Conservation (phyloP, 92 coral and sea anemone genomes). For the Parazoanthus atlanticus region DNA sequence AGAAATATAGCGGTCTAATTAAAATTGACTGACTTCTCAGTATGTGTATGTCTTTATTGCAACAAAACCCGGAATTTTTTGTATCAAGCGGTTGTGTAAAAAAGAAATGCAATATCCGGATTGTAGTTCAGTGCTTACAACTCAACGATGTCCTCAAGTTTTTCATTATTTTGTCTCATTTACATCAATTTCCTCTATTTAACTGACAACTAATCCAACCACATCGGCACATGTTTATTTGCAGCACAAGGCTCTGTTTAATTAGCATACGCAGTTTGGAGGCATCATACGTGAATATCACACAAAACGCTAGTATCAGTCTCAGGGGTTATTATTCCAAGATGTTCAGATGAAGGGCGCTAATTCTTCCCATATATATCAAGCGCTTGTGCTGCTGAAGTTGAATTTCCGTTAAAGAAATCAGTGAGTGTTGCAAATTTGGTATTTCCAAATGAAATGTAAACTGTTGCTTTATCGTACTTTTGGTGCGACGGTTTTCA, state of each 20-base stretch:
- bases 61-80: not conserved
- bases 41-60: not conserved
- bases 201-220: not conserved
- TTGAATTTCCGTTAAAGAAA: not conserved
- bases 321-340: not conserved
- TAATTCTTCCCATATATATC: not conserved
- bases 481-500: not conserved
- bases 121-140: slow-evolving; percentile 14
- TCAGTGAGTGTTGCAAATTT: not conserved
- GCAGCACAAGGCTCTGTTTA: not conserved
- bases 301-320: not conserved
- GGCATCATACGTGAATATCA: slow-evolving; percentile 4
- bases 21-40: not conserved
- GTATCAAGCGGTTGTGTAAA: not conserved
- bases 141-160: not conserved
- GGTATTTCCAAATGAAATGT: slow-evolving; percentile 6
- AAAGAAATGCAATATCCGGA: slow-evolving; percentile 3
- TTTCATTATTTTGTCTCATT: slow-evolving; percentile 9
- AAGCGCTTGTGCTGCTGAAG: not conserved
- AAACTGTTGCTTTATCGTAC: not conserved
- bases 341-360: not conserved
- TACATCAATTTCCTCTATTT: slow-evolving; percentile 16
- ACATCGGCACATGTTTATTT: not conserved
- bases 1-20: not conserved
- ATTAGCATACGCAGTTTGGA: not conserved